Evolutionary conservation across 2,113 vertebrate species (phyloP).

Genomic region (Ammodytes marinus): DNA sequence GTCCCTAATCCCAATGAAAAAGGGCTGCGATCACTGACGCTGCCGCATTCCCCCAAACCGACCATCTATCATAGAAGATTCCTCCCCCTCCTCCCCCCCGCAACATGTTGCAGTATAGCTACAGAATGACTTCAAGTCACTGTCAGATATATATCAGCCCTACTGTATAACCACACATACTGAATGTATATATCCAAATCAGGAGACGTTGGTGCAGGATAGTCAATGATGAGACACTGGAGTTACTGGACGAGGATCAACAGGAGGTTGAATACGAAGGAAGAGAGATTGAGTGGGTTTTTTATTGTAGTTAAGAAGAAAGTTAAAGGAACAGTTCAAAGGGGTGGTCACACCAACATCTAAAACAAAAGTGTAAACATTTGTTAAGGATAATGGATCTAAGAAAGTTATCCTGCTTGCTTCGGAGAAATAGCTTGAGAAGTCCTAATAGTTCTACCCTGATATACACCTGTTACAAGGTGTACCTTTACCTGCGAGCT

Average conservation of each 20-base stretch:
- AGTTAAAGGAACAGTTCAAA: background rate
- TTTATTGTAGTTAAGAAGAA: background rate
- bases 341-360: background rate
- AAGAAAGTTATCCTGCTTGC: background rate
- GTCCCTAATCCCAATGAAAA: constrained; percentile 45
- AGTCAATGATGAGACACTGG: constrained; percentile 32
- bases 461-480: constrained; percentile 17
- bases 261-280: background rate
- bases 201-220: constrained; percentile 8
- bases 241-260: constrained; percentile 16
- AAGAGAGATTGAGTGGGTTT: background rate
- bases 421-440: background rate
- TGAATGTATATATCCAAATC: constrained; percentile 74
- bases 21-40: constrained; percentile 29
- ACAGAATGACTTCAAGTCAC: constrained; percentile 17
- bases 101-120: constrained; percentile 42
- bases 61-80: constrained; percentile 26
- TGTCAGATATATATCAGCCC: constrained; percentile 27
- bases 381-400: background rate
- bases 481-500: constrained; percentile 9
- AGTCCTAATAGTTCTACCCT: background rate
- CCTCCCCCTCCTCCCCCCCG: background rate
- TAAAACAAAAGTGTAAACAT: background rate
- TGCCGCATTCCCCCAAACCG: constrained; percentile 42
- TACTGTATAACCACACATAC: constrained; percentile 56